phyloP scores from a whole-genome alignment of 1,140 invertebrate species.

The Brevipalpus yothersi region DNA sequence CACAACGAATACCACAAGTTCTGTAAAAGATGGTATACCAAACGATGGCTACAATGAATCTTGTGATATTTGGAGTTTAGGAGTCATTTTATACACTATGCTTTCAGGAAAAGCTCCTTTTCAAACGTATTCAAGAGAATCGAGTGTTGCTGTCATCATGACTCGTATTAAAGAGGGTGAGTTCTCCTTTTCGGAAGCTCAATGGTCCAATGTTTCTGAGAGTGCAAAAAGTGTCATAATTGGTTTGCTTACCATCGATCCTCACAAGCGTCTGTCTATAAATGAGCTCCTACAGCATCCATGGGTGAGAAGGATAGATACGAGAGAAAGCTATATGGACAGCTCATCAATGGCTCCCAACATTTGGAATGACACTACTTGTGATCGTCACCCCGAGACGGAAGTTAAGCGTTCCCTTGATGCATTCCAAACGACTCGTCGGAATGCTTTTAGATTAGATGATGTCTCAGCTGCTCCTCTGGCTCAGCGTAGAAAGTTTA shows the following conservation, averaged over 20 bases:
- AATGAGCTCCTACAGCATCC: constrained; percentile 31
- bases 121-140: constrained; percentile 35
- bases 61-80: constrained; percentile 78
- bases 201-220: constrained; percentile 43
- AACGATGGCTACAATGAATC: constrained; percentile 52
- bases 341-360: neutral
- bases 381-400: neutral
- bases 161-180: constrained; percentile 46
- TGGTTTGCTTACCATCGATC: constrained; percentile 51
- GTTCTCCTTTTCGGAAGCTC: constrained; percentile 39
- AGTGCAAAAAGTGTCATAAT: constrained; percentile 47
- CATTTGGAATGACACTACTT: neutral
- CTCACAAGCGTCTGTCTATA: constrained; percentile 40
- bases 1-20: neutral
- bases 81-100: constrained; percentile 72
- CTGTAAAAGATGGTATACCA: constrained; percentile 20
- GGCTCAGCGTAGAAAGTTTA: constrained; percentile 37
- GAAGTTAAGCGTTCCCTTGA: constrained; percentile 26
- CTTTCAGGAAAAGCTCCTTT: constrained; percentile 60
- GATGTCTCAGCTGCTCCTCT: constrained; percentile 40
- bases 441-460: constrained; percentile 41
- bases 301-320: constrained; percentile 29
- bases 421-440: constrained; percentile 40
- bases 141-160: constrained; percentile 45
- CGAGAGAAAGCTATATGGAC: neutral